Base-by-base conservation (phyloP, 2,888 invertebrate genomes). In the Aporophyla nigra region DNA sequence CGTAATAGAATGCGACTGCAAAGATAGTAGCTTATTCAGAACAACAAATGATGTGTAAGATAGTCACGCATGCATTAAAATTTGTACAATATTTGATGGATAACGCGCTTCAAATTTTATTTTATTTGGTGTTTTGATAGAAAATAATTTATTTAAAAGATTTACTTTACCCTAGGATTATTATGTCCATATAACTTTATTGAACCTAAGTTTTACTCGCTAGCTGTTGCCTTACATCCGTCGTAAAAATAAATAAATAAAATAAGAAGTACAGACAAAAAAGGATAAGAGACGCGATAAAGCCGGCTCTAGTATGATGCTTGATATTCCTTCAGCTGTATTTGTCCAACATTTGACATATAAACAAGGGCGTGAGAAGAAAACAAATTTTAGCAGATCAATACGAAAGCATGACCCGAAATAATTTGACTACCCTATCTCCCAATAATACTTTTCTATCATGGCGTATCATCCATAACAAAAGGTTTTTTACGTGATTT, bases 401-500 rank as follows among this genome's bases (percentile, higher is more conserved):
- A 79, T 79, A 61, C n/a, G 14, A 79, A 27, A n/a, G 54, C 12
- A 51, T 61, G 27, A 49, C 14, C 40, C 49, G 7, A 66, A 73
- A 79, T 80, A 80, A 68, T 79, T 65, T 72, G 71, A 72, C 68
- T 51, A 68, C 56, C n/a, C 63, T 46, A 14, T 56, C 68, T 71
- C 27, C 65, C 71, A 63, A 81, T 71, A 82, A 78, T 73, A 67
- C 21, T 51, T 61, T n/a, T 78, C 58, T 54, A 67, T 56, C 61
- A 73, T 73, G 62, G 7, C 81, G 62, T 70, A 46, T 49, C 66
- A 66, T 82, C 74, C 67, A 54, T 40, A 69, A 46, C 75, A 80
- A 75, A 71, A 78, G 59, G 62, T 58, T 70, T 69, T 70, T 71
- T 78, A 80, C 85, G 85, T 82, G 84, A 85, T 82, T 79, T 59